These are phyloP conservation scores for Megastigmus dorsalis DNA, from an alignment of 2,888 invertebrate genomes.

Conservation along the genomic window DNA sequence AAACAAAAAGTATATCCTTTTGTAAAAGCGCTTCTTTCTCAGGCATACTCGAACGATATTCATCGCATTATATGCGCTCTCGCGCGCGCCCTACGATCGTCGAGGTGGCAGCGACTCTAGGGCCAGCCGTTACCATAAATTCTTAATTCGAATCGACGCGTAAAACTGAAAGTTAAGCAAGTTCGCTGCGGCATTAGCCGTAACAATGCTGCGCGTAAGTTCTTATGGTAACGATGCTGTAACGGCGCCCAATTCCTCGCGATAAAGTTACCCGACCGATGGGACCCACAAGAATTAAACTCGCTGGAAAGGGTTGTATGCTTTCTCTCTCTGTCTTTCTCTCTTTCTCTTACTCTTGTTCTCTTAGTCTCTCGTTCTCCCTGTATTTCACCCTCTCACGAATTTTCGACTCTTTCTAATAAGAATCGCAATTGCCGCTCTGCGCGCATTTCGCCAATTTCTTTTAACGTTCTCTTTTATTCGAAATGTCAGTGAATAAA, in stretches of 20 bases:
- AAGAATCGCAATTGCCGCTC: conserved; percentile 28
- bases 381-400: neutral
- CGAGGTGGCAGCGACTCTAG: conserved; percentile 39
- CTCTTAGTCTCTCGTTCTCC: conserved; percentile 2
- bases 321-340: conserved; percentile 12
- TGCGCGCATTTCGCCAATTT: conserved; percentile 29
- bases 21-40: too few species aligned
- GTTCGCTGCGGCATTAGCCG: conserved; percentile 70
- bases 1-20: too few species aligned
- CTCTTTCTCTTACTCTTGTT: neutral
- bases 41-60: too few species aligned
- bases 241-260: conserved; percentile 71
- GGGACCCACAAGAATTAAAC: conserved; percentile 72
- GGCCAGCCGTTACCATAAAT: conserved; percentile 71
- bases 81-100: neutral
- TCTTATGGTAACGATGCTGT: conserved; percentile 74
- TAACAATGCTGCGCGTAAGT: conserved; percentile 70
- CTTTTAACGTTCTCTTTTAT: conserved; percentile 45
- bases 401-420: conserved; percentile 43
- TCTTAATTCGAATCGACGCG: conserved; percentile 73
- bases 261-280: conserved; percentile 71
- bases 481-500: conserved; percentile 7
- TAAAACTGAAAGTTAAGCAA: conserved; percentile 74
- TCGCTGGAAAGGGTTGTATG: conserved; percentile 65
- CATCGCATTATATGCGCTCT: conserved; percentile 1